Percentiles rank a stretch among this genome's conserved stretches.
phyloP scores from a whole-genome alignment of 2,888 invertebrate species.

The Cheilosia impressa region DNA sequence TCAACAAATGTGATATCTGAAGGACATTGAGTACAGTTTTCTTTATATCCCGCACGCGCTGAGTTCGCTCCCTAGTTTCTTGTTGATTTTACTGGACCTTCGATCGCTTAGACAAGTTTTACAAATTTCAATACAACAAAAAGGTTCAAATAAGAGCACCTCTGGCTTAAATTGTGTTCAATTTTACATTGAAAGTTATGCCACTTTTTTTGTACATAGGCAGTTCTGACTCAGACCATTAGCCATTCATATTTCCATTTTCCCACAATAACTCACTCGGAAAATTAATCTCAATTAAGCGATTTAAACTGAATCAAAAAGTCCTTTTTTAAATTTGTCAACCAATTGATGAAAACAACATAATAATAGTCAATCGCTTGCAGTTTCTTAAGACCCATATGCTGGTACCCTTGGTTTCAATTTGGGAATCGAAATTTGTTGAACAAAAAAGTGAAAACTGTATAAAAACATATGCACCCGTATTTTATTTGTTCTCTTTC shows the following conservation, averaged over 20 bases:
- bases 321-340: slow-evolving; percentile 61
- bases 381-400: slow-evolving; percentile 35
- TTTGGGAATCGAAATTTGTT: not conserved
- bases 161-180: too few species aligned
- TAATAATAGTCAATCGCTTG: slow-evolving; percentile 42
- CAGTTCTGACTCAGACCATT: not conserved
- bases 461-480: slow-evolving; percentile 54
- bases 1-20: too few species aligned
- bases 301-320: slow-evolving; percentile 25
- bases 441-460: slow-evolving; percentile 43
- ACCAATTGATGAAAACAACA: slow-evolving; percentile 50
- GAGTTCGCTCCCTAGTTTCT: too few species aligned
- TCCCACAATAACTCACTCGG: slow-evolving; percentile 44
- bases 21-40: too few species aligned
- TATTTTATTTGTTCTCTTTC: slow-evolving; percentile 37
- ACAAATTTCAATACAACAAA: too few species aligned
- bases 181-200: not conserved
- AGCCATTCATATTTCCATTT: not conserved
- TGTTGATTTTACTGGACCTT: too few species aligned
- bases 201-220: too few species aligned
- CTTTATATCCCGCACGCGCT: too few species aligned
- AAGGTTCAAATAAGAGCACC: too few species aligned
- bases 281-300: slow-evolving; percentile 51
- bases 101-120: too few species aligned
- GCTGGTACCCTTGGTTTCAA: slow-evolving; percentile 62